phyloP scores from a whole-genome alignment of 2,888 invertebrate species.

The Acrobasis suavella region DNA sequence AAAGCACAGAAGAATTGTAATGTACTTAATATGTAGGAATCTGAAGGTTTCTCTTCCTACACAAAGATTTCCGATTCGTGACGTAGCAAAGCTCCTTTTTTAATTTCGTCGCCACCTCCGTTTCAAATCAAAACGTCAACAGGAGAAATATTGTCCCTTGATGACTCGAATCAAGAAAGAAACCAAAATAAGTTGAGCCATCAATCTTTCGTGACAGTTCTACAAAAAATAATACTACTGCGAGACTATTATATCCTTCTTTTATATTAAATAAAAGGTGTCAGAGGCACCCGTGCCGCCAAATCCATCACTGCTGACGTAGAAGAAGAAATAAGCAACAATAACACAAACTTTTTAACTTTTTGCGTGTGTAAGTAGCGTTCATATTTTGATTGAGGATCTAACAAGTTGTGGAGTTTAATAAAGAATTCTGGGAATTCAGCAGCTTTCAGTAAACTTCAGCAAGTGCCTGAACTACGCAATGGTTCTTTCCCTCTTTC shows the following conservation, averaged over 20 bases:
- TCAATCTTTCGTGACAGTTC: conserved; percentile 28
- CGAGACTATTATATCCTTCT: conserved; percentile 24
- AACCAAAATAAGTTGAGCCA: conserved; percentile 22
- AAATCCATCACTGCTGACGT: conserved; percentile 30
- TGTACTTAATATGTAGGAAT: too few species aligned
- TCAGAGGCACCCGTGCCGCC: conserved; percentile 31
- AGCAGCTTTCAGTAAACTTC: too few species aligned
- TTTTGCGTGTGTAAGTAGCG: conserved; percentile 22
- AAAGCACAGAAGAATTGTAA: too few species aligned
- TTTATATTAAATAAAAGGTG: conserved; percentile 31
- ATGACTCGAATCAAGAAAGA: background rate
- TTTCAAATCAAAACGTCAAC: conserved; percentile 3
- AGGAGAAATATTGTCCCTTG: conserved; percentile 11
- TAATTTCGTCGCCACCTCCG: background rate
- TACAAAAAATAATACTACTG: conserved; percentile 23
- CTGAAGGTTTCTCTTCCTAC: too few species aligned
- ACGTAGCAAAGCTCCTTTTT: background rate
- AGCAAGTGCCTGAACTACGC: too few species aligned
- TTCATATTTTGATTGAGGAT: conserved; percentile 28
- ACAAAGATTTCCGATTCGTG: background rate
- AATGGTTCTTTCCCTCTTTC: too few species aligned
- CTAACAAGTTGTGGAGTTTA: conserved; percentile 11
- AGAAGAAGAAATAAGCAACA: conserved; percentile 25
- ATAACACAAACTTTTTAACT: conserved; percentile 31
- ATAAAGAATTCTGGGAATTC: too few species aligned